These are phyloP conservation scores for Sialis fuliginosa DNA, from an alignment of 2,888 invertebrate genomes.

Conservation along the genomic window DNA sequence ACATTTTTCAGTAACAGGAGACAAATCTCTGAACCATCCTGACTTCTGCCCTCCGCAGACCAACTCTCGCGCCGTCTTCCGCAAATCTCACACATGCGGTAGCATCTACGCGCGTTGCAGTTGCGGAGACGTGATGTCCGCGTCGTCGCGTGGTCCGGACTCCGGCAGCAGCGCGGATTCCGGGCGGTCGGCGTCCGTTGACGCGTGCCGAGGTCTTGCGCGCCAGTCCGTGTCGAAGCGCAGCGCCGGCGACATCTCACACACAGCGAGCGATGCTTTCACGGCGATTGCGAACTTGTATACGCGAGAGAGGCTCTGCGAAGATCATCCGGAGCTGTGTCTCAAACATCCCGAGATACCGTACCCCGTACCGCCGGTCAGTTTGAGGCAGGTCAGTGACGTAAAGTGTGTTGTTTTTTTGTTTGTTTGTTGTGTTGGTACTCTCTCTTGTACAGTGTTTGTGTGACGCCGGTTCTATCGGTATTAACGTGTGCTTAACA, in stretches of 20 bases:
- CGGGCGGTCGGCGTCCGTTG: not conserved
- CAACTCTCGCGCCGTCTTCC: conserved; percentile 14
- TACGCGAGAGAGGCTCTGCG: conserved; percentile 9
- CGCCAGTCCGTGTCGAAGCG: not conserved
- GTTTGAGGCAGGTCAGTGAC: too few species aligned
- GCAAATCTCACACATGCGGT: conserved; percentile 25
- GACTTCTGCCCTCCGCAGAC: not conserved
- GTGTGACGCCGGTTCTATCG: too few species aligned
- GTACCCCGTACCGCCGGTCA: conserved; percentile 17
- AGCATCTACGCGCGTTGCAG: conserved; percentile 26
- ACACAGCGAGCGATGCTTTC: not conserved
- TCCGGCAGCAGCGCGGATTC: not conserved
- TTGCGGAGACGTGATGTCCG: conserved; percentile 17
- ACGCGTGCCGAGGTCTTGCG: not conserved
- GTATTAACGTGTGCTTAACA: too few species aligned
- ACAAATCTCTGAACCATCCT: not conserved
- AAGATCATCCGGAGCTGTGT: conserved; percentile 12
- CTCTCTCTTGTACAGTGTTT: too few species aligned
- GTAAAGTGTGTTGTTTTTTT: too few species aligned
- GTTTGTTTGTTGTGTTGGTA: too few species aligned
- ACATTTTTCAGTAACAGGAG: not conserved
- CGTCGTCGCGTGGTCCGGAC: conserved; percentile 1
- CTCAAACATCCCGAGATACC: conserved; percentile 24
- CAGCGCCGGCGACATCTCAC: not conserved
- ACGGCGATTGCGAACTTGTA: conserved; percentile 11